Evolutionary conservation across 2,113 vertebrate genomes (phyloP).

Genomic region (Andinoacara biseriatus): DNA sequence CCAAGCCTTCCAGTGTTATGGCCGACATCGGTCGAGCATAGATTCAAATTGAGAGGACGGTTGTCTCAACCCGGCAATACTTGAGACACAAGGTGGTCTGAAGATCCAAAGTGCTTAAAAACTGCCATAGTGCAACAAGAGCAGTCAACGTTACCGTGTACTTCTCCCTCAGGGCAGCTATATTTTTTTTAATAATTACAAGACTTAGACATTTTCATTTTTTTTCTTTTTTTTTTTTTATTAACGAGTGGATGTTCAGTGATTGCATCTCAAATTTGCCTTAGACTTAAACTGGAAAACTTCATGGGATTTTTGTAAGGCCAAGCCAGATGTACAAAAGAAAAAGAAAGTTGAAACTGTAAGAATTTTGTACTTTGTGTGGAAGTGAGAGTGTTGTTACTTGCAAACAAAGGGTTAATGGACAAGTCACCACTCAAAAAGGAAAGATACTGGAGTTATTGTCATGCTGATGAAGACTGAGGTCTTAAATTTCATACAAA

Average conservation of each 20-base stretch:
- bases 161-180: slow-evolving; percentile 75
- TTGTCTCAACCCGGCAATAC: slow-evolving; percentile 56
- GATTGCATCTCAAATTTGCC: slow-evolving; percentile 76
- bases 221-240: slow-evolving; percentile 46
- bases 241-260: slow-evolving; percentile 54
- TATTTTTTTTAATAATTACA: slow-evolving; percentile 1
- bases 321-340: slow-evolving; percentile 45
- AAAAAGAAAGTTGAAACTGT: slow-evolving; percentile 20
- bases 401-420: slow-evolving; percentile 37
- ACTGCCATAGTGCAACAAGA: slow-evolving; percentile 51
- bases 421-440: slow-evolving; percentile 28
- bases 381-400: slow-evolving; percentile 39
- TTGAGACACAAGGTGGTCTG: slow-evolving; percentile 57
- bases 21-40: slow-evolving; percentile 29
- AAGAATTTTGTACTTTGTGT: slow-evolving; percentile 47
- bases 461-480: slow-evolving; percentile 39
- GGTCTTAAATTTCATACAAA: slow-evolving; percentile 30
- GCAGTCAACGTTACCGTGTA: slow-evolving; percentile 40
- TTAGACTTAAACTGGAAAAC: slow-evolving; percentile 75
- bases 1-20: slow-evolving; percentile 73
- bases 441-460: slow-evolving; percentile 59
- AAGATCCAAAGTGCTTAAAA: slow-evolving; percentile 78
- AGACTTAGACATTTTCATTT: slow-evolving; percentile 28
- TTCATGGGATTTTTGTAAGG: slow-evolving; percentile 55
- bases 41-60: slow-evolving; percentile 29